Evolutionary conservation across 2,797 vertebrate species (phyloP), one percentile per base, ranked within the genome.

Genomic region (Muscicapa striata): DNA sequence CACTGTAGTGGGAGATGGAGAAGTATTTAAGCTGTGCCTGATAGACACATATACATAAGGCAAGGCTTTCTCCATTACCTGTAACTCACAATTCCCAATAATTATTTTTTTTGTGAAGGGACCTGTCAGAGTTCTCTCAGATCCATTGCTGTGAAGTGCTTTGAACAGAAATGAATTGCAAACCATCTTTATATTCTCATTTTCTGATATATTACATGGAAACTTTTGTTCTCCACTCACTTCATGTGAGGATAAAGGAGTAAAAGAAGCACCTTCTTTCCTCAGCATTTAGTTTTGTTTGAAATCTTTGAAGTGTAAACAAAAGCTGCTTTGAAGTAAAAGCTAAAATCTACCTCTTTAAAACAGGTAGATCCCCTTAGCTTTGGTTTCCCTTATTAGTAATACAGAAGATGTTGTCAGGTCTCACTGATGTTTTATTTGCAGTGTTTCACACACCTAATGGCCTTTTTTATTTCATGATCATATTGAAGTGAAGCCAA

Each of bases 301-400:
- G 55, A 76, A 67, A 87, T 66, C 69, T 86, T 93, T 91, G 83
- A 93, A 91, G 62, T 72, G 32, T 72, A 94, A 88, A 81, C 51
- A 88, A 76, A 94, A 82, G 15, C 26, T 69, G 9, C 81, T 94
- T 87, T 86, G 83, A 90, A 95, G 80, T 57, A 79, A 93, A 70
- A 1, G 2, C n/a, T 91, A 67, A 95, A 95, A 52, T 84, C 36
- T 81, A 32, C 24, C 21, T 83, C n/a, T 87, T 82, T 70, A 73
- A 57, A 91, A 63, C 14, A 79, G 32, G 58, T 75, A 81, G 32
- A 59, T 48, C 9, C 18, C 32, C 41, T 55, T 79, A 91, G 63
- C 67, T 88, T 91, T 95, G 43, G 29, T 58, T 94, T 90, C 86
- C n/a, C 27, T 52, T 84, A 40, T 46, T 57, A 73, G 43, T 23